Evolutionary conservation across 2,888 invertebrate species (phyloP), one percentile per base, ranked within the genome.

Genomic region (Torymus tubicola): DNA sequence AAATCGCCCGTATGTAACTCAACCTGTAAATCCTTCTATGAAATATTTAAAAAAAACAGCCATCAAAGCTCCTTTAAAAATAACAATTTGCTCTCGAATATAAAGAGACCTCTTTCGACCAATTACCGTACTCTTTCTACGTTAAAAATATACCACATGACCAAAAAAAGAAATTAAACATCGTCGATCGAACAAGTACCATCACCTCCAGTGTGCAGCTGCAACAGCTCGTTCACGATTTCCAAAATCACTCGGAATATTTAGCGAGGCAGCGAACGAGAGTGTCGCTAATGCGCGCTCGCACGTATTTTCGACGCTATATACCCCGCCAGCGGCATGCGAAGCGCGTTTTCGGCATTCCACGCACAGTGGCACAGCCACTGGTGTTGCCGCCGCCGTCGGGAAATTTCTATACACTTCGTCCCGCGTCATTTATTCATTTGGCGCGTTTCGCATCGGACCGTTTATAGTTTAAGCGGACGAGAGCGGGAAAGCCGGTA

Each of bases 341-440:
- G 42, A 42, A 42, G 42, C 42, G 42, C 57, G n/a, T 74, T 65
- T 55, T 75, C 50, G 58, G 52, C 24, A 16, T 63, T 72, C 53
- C 8, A 11, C 24, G 57, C 69, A 18, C 13, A 5, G 42, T 42
- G 8, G n/a, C n/a, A n/a, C n/a, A n/a, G n/a, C n/a, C 42, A 42
- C 8, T 8, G 42, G 8, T 8, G 42, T 8, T 42, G 42, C 8
- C 8, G 8, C 42, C 16, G 16, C 16, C 31, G 55, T 14, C 31
- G 68, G 18, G 50, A 60, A 67, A 67, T 75, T 67, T 75, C 67
- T 67, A 67, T 60, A 58, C 50, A 50, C 69, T 57, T 63, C 42
- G 63, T 2, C 1, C 61, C 21, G 61, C 69, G 79, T 69, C 69
- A 64, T 69, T 79, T 79, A 74, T 79, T 79, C 74, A 74, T 79